Percentiles rank a stretch among this genome's conserved stretches.
Evolutionary conservation across 1,140 invertebrate species (phyloP).

Genomic region (Antheraea mylitta): DNA sequence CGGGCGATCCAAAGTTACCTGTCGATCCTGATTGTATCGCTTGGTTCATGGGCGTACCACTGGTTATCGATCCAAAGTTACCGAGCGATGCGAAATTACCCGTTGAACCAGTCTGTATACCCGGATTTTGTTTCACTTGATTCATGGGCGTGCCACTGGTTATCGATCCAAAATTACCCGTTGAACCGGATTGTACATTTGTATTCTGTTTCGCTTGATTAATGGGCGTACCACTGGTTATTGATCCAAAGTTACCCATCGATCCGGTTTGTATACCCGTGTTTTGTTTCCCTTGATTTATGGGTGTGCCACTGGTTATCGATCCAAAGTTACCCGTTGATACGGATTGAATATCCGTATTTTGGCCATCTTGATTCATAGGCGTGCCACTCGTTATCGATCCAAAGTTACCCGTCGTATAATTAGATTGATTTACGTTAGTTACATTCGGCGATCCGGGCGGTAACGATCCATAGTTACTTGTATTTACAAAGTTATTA

Average conservation of each 20-base stretch:
- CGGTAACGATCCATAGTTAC: constrained; percentile 20
- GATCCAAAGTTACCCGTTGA: constrained; percentile 13
- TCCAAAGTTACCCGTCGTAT: constrained; percentile 11
- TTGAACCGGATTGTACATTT: neutral
- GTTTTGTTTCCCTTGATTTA: neutral
- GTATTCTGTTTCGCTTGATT: neutral
- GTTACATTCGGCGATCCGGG: neutral
- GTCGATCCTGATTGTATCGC: neutral
- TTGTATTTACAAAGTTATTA: neutral
- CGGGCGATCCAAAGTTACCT: neutral
- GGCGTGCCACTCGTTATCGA: constrained; percentile 21
- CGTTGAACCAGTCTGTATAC: neutral
- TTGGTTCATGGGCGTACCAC: constrained; percentile 17
- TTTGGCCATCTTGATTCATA: neutral
- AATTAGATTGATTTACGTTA: neutral
- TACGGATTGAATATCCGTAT: neutral
- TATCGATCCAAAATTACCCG: constrained; percentile 15
- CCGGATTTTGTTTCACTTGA: neutral
- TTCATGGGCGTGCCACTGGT: constrained; percentile 8
- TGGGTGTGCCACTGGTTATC: constrained; percentile 11
- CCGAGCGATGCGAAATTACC: too few relatives aligned
- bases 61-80: constrained; percentile 18
- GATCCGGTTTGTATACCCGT: neutral
- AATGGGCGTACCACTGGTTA: constrained; percentile 19
- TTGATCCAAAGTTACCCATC: constrained; percentile 13